Percentiles rank a stretch among this genome's conserved stretches.
These are phyloP conservation scores for Apteryx mantelli DNA, from an alignment of 2,113 vertebrate genomes.

Conservation along the genomic window DNA sequence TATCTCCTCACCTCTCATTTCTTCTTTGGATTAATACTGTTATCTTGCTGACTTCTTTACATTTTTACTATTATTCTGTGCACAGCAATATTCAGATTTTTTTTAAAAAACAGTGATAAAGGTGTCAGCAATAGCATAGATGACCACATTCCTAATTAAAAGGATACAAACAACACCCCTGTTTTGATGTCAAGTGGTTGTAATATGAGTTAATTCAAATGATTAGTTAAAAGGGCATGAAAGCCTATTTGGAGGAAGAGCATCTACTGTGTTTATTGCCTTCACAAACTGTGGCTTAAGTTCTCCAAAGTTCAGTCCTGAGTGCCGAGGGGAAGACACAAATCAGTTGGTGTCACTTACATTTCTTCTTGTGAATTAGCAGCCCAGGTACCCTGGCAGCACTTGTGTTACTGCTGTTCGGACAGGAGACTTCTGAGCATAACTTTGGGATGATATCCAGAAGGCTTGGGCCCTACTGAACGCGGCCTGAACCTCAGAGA, in stretches of 20 bases:
- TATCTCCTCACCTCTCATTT: not conserved
- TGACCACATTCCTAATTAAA: not conserved
- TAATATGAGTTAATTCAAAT: not conserved
- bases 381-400: not conserved
- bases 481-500: not conserved
- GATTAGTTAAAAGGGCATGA: not conserved
- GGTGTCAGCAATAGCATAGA: not conserved
- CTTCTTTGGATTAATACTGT: not conserved
- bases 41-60: not conserved
- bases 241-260: not conserved
- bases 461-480: not conserved
- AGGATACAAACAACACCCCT: not conserved
- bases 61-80: not conserved
- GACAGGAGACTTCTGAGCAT: not conserved
- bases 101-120: not conserved
- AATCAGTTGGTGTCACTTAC: rapidly evolving
- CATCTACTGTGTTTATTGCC: not conserved
- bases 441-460: rapidly evolving
- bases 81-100: not conserved
- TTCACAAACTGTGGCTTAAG: not conserved
- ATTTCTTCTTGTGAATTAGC: not conserved
- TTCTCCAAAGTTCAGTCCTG: not conserved
- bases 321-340: not conserved
- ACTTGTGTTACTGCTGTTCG: rapidly evolving
- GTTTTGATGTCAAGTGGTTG: not conserved